Base-by-base conservation (phyloP, 64 coral and sea anemone genomes). In the Platygyra sinensis region DNA sequence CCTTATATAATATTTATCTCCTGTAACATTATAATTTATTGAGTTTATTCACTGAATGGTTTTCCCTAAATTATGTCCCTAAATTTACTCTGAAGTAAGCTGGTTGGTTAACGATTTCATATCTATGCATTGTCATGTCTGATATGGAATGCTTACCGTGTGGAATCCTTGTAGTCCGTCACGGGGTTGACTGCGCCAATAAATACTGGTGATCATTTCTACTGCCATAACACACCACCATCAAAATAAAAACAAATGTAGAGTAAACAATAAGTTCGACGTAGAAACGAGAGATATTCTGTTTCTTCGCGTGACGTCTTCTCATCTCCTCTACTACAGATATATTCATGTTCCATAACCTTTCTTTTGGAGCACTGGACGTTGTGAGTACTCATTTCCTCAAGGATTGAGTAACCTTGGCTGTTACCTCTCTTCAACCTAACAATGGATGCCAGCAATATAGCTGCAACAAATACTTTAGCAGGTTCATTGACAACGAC, bases 211-310 rank as follows among this genome's bases (percentile, higher is more conserved):
- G 22, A 18, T 59, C 42, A 24, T 80, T 59, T 59, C n/a, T 22
- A 19, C 52, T 80, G 30, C 77, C 32, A 80, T 54, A 80, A 22
- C 77, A 80, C 22, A 80, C 77, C 16, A 52, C 42, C 42, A 80
- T 46, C 2, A 80, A 18, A 14, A 80, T 14, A 14, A 59, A 27
- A 50, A 80, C 46, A 52, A 80, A 80, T 4, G 33, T 5, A 27
- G 3, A 51, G 27, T 54, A 67, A 2, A 84, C 16, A 50, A 42
- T 4, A 10, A 51, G 12, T 27, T 80, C 81, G 1, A 52, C 8
- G 42, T 8, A 51, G 9, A 50, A 77, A 77, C 19, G 36, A 24
- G 38, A n/a, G 0, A 51, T 2, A 19, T 77, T 77, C 16, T 49
- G 74, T 49, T 77, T 77, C 36, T 49, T 77, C 2, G 38, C 17